Conservation (phyloP, 2,797 vertebrate species). For the Phalloptychus januarius region DNA sequence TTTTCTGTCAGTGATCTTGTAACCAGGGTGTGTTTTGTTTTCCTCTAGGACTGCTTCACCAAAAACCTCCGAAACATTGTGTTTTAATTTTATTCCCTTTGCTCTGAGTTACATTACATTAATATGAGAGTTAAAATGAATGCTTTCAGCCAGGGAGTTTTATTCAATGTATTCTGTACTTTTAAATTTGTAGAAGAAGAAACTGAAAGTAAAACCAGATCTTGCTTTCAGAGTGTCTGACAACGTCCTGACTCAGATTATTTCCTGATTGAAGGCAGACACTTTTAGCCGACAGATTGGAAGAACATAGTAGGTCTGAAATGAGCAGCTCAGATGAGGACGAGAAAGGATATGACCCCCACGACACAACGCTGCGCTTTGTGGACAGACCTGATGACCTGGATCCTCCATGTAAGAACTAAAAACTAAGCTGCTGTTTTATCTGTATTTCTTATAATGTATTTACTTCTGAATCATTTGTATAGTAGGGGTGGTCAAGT, state of each 20-base stretch:
- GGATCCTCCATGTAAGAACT: conserved; percentile 59
- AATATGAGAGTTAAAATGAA: not conserved
- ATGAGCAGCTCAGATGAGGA: conserved; percentile 32
- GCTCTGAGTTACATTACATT: not conserved
- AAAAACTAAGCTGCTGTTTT: accelerated
- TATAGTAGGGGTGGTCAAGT: too few relatives aligned
- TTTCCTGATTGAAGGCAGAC: not conserved
- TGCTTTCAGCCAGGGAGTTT: not conserved
- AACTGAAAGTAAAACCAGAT: conserved; percentile 37
- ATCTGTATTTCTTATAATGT: too few relatives aligned
- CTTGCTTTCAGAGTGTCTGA: not conserved
- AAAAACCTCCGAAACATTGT: not conserved
- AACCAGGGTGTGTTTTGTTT: not conserved
- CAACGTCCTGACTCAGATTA: accelerated
- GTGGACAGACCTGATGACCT: conserved; percentile 74
- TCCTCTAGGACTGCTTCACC: not conserved
- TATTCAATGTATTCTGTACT: conserved; percentile 9
- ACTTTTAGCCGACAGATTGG: not conserved
- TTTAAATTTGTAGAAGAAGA: not conserved
- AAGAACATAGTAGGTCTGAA: not conserved
- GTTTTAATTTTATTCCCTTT: not conserved
- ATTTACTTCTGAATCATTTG: not conserved
- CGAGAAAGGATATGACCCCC: conserved; percentile 67
- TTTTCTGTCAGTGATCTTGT: not conserved
- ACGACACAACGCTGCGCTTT: conserved; percentile 70